These are phyloP conservation scores for Notechis scutatus DNA, from an alignment of 2,113 vertebrate species.

Conservation along the genomic window DNA sequence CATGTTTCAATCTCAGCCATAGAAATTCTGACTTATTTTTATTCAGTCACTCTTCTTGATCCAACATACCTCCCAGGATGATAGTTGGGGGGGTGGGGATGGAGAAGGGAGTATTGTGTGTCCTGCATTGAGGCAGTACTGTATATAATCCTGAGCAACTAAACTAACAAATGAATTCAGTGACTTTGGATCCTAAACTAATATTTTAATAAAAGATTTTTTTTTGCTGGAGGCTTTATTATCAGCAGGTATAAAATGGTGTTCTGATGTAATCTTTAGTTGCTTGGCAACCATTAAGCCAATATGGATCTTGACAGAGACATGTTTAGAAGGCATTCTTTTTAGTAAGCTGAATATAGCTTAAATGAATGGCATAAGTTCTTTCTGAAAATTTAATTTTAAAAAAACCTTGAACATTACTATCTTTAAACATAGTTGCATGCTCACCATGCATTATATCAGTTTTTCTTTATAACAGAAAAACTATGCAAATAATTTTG, in stretches of 20 bases:
- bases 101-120: background rate
- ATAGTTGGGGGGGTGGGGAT: background rate
- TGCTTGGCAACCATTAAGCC: conserved; percentile 60
- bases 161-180: background rate
- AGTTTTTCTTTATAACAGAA: background rate
- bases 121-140: background rate
- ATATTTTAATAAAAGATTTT: background rate
- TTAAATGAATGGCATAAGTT: conserved; percentile 29
- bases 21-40: background rate
- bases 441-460: conserved; percentile 31
- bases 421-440: conserved; percentile 44
- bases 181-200: background rate
- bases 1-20: background rate
- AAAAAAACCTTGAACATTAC: background rate
- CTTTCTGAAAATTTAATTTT: conserved; percentile 37
- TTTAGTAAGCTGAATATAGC: conserved; percentile 15
- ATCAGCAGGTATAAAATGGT: background rate
- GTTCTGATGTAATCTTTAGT: conserved; percentile 25
- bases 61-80: background rate
- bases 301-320: conserved; percentile 33
- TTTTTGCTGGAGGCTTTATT: background rate
- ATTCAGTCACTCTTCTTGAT: background rate
- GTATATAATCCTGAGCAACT: background rate
- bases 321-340: conserved; percentile 46
- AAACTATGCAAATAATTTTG: background rate